Evolutionary conservation across 1,140 invertebrate genomes (phyloP).

Genomic region (Tenebrio molitor): DNA sequence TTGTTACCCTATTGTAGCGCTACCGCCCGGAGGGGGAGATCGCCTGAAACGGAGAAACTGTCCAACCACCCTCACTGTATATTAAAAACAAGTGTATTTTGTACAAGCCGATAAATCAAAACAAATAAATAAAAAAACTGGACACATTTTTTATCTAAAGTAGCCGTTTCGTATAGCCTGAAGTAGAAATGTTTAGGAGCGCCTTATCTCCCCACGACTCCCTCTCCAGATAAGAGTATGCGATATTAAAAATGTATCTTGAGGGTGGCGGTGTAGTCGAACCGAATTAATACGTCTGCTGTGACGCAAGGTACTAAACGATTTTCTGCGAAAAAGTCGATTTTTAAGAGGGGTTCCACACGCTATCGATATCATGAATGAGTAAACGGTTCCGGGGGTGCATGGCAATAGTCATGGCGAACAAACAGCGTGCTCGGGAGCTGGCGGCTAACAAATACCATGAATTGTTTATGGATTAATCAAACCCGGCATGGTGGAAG

Average conservation of each 20-base stretch:
- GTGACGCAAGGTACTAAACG: constrained; percentile 22
- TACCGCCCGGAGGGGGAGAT: constrained; percentile 7
- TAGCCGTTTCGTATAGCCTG: background rate
- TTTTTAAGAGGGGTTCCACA: constrained; percentile 45
- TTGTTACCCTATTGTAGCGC: constrained; percentile 4
- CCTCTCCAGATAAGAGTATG: constrained; percentile 8
- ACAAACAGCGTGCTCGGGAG: constrained; percentile 50
- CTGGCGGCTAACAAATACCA: constrained; percentile 61
- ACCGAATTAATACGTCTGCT: constrained; percentile 22
- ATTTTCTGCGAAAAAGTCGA: constrained; percentile 44
- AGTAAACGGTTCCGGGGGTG: constrained; percentile 48
- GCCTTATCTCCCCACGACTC: constrained; percentile 23
- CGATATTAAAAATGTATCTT: constrained; percentile 44
- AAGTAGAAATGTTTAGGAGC: constrained; percentile 18
- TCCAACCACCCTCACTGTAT: too few species aligned
- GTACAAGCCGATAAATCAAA: constrained; percentile 11
- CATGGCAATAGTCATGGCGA: constrained; percentile 49
- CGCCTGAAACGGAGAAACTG: too few species aligned
- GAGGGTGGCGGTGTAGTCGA: constrained; percentile 9
- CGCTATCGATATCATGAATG: constrained; percentile 49
- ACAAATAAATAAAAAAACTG: constrained; percentile 13
- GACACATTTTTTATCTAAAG: constrained; percentile 22
- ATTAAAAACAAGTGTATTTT: background rate
- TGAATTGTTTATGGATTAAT: constrained; percentile 65
- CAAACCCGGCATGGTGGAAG: constrained; percentile 50